These are phyloP conservation scores for Tetragonula clypearis DNA, from an alignment of 1,140 invertebrate genomes.

Conservation along the genomic window DNA sequence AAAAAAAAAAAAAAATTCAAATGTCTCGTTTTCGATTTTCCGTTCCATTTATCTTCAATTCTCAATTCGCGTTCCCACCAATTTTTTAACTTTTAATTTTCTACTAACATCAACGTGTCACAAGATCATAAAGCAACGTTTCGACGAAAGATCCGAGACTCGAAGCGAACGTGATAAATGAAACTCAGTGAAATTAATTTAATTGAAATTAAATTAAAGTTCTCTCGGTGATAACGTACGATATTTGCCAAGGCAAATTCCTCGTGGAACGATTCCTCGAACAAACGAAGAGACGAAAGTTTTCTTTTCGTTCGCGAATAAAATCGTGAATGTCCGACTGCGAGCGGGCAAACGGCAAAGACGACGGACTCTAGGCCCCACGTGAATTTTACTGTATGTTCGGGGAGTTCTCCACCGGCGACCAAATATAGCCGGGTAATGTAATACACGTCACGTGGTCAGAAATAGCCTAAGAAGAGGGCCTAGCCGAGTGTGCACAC, in stretches of 20 bases:
- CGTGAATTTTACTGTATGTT: constrained; percentile 57
- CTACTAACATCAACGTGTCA: no score
- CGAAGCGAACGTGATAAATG: neutral
- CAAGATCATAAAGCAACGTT: neutral
- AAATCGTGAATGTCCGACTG: neutral
- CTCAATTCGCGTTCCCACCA: no score
- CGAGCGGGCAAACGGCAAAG: neutral
- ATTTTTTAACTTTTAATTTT: no score
- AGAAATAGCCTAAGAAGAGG: constrained; percentile 78
- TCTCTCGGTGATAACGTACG: neutral
- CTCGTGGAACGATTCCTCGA: no score
- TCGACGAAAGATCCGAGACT: neutral
- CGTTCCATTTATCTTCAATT: no score
- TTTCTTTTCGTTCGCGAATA: neutral
- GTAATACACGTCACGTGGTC: constrained; percentile 80
- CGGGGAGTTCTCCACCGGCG: constrained; percentile 61
- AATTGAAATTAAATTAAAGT: neutral
- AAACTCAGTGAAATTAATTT: neutral
- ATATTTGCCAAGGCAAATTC: neutral
- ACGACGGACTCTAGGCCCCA: constrained; percentile 21
- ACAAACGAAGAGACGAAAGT: neutral
- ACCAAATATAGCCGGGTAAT: constrained; percentile 81
- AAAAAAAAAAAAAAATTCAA: neutral
- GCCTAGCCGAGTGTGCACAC: constrained; percentile 77
- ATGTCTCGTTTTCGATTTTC: no score